Percentiles rank a stretch among this genome's conserved stretches.
Conservation (phyloP, 2,888 invertebrate genomes). For the Acrobasis suavella region DNA sequence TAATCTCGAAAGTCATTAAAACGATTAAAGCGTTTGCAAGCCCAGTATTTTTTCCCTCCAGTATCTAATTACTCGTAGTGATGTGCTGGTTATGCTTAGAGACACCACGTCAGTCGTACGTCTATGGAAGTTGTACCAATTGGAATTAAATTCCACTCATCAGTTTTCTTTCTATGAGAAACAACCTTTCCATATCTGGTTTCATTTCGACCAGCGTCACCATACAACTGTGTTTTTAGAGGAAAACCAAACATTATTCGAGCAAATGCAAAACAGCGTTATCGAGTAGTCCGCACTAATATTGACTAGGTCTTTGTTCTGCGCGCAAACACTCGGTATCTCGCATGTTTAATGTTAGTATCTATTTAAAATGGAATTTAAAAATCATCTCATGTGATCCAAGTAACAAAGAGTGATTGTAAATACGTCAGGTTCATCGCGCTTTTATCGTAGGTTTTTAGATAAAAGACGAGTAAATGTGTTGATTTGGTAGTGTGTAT, state of each 20-base stretch:
- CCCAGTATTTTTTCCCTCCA: too few relatives aligned
- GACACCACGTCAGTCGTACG: too few relatives aligned
- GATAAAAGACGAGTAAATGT: background rate
- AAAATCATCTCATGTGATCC: constrained; percentile 13
- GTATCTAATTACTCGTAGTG: too few relatives aligned
- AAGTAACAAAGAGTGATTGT: background rate
- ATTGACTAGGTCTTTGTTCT: constrained; percentile 2
- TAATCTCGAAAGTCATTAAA: background rate
- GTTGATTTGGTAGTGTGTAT: background rate
- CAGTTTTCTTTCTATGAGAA: background rate
- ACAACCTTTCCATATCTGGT: background rate
- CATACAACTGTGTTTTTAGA: constrained; percentile 1
- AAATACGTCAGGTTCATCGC: background rate
- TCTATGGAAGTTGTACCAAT: too few relatives aligned
- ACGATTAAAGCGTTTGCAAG: background rate
- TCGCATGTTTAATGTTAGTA: background rate
- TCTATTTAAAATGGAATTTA: background rate
- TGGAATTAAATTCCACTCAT: background rate
- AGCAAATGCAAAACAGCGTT: constrained; percentile 1
- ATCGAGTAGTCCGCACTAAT: background rate
- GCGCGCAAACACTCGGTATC: background rate
- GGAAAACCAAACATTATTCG: constrained; percentile 1
- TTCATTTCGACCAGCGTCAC: background rate
- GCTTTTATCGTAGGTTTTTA: background rate
- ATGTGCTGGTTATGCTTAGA: too few relatives aligned